Base-by-base conservation (phyloP, 1,140 invertebrate genomes). In the Proctacanthus coquilletti region DNA sequence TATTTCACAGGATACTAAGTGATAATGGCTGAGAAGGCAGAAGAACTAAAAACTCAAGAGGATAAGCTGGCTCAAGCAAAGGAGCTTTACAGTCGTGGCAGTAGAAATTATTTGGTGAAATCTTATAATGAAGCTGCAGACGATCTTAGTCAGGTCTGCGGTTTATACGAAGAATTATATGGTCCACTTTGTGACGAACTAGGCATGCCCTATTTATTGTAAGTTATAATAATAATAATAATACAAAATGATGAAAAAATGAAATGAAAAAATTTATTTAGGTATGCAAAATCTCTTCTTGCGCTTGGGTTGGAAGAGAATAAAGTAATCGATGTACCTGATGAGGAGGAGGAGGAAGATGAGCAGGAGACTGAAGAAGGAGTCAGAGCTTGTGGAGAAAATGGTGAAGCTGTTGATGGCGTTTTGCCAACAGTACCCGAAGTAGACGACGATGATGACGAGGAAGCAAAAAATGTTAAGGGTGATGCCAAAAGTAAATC, bases 231-330 rank as follows among this genome's bases (percentile, higher is more conserved):
- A 36, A 18, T 23, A 14, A 42, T 21, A 21, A 32, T 6, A 15
- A 17, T 10, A 19, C 15, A 18, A 17, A 31, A 6, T 23, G 18
- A 30, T 18, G 32, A 9, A 18, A 11, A 35, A 29, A 31, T 33
- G 25, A 29, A 34, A 18, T 5, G 11, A 11, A 11, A 34, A 34
- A 21, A 19, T 21, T 8, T 39, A 18, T 44, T 21, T 18, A 56
- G 53, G 1, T 60, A 60, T 48, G 57, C 54, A 14, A 60, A 60
- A 46, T 73, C 84, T 1, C 57, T 88, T 20, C 64, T 87, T 15
- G 79, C 80, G 34, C 53, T 84, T 38, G 72, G 78, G 2, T 58
- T 82, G 44, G 71, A 75, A 45, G 82, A 88, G 50, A 70, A 68
- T 39, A 76, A 72, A 39, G 74, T 85, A 3, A 59, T 84, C 44